Evolutionary conservation across 2,113 vertebrate species (phyloP), one percentile per base, ranked within the genome.

Genomic region (Grallaria varia): DNA sequence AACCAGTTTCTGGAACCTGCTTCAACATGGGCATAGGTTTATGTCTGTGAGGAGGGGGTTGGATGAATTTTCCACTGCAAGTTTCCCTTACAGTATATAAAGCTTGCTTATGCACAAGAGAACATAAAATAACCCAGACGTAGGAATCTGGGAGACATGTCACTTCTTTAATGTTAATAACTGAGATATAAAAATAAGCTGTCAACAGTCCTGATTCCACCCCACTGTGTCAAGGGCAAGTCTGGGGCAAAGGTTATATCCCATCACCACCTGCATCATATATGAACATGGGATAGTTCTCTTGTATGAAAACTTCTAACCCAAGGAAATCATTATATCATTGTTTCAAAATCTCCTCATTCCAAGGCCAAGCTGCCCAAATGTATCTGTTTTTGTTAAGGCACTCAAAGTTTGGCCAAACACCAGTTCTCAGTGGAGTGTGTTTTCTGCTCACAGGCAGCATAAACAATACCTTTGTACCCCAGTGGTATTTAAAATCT

Each of bases 211-310:
- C 37, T 59, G 45, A 71, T 59, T 83, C 50, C 5, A 3, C 31
- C 68, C 76, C 84, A 24, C 16, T 45, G 23, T 12, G 22, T 25
- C 72, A 80, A 66, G 56, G 33, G 21, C 60, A 89, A 55, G 50
- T 59, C 59, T 31, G 35, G 5, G 16, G 14, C 18, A 58, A 71
- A 78, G 40, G 44, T 33, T 72, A 23, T 7, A 11, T 28, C 2
- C 5, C 58, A 53, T 56, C 40, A 31, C 33, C 27, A 58, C 20
- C 28, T 45, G 25, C 45, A 62, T 33, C 28, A n/a, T 1, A 37
- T 1, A 62, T 0, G 1, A 91, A 49, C 31, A 53, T 0, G 0
- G 15, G n/a, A 60, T 35, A 49, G 2, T 15, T 12, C 31, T 75
- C 72, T 62, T 55, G 11, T 14, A 31, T 14, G 47, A 78, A 63